These are phyloP conservation scores for Spea bombifrons DNA, from an alignment of 2,113 vertebrate species.

Conservation along the genomic window DNA sequence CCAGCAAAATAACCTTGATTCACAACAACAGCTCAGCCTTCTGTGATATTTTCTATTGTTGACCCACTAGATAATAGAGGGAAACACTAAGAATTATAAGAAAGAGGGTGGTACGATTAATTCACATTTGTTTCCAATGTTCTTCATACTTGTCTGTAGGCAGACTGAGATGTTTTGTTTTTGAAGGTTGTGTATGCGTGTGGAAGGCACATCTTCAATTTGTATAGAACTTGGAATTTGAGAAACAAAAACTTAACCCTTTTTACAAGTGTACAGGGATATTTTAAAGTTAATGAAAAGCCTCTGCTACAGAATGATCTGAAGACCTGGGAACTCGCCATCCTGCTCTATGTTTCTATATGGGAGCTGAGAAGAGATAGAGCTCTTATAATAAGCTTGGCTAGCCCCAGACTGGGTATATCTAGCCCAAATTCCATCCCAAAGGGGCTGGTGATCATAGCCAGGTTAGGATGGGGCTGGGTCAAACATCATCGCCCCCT, in stretches of 20 bases:
- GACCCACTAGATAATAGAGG: slow-evolving; percentile 44
- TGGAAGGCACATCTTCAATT: not conserved
- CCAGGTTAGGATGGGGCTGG: too few relatives aligned
- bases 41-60: slow-evolving; percentile 50
- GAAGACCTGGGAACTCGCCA: too few relatives aligned
- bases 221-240: not conserved
- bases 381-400: too few relatives aligned
- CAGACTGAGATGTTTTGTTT: slow-evolving; percentile 9
- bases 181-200: slow-evolving; percentile 15
- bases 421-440: too few relatives aligned
- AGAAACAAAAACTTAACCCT: not conserved
- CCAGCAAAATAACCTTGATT: slow-evolving; percentile 57
- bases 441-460: too few relatives aligned
- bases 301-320: too few relatives aligned
- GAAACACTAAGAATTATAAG: slow-evolving; percentile 11
- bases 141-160: slow-evolving; percentile 24
- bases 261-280: not conserved
- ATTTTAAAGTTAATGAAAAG: too few relatives aligned
- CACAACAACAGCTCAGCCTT: slow-evolving; percentile 46
- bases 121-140: slow-evolving; percentile 23
- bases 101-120: slow-evolving; percentile 26
- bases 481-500: too few relatives aligned
- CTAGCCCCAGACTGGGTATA: too few relatives aligned
- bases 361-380: too few relatives aligned
- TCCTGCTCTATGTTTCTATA: too few relatives aligned